Evolutionary conservation across 2,888 invertebrate species (phyloP).

Genomic region (Rhabditoides inermis): DNA sequence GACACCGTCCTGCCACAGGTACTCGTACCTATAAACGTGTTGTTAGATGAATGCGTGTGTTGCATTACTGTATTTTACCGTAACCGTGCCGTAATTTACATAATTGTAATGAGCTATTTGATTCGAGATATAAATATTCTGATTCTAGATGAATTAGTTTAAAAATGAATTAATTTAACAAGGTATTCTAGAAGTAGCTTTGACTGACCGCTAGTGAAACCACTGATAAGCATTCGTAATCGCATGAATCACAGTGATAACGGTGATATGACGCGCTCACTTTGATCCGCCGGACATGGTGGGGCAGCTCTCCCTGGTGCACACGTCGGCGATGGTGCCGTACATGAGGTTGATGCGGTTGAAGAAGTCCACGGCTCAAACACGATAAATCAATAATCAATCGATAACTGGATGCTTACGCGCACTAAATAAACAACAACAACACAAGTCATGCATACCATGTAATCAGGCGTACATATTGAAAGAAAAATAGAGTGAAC

Average conservation of each 20-base stretch:
- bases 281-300: conserved; percentile 81
- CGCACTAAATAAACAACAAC: not conserved
- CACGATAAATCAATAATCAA: conserved; percentile 1
- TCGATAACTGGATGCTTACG: not conserved
- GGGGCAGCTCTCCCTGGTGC: conserved; percentile 73
- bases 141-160: not conserved
- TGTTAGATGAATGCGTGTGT: not conserved
- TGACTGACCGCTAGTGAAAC: too few relatives aligned
- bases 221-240: too few relatives aligned
- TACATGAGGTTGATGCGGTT: conserved; percentile 85
- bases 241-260: too few relatives aligned
- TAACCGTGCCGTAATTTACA: too few relatives aligned
- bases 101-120: too few relatives aligned
- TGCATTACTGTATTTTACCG: too few relatives aligned
- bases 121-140: not conserved
- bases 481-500: not conserved
- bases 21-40: conserved; percentile 65
- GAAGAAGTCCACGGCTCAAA: conserved; percentile 81
- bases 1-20: conserved; percentile 79
- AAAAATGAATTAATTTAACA: too few relatives aligned
- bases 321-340: conserved; percentile 72
- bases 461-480: too few relatives aligned
- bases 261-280: conserved; percentile 52
- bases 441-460: too few relatives aligned
- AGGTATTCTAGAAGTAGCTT: too few relatives aligned